phyloP scores from a whole-genome alignment of 2,797 vertebrate genomes.

The Dipus sagitta region DNA sequence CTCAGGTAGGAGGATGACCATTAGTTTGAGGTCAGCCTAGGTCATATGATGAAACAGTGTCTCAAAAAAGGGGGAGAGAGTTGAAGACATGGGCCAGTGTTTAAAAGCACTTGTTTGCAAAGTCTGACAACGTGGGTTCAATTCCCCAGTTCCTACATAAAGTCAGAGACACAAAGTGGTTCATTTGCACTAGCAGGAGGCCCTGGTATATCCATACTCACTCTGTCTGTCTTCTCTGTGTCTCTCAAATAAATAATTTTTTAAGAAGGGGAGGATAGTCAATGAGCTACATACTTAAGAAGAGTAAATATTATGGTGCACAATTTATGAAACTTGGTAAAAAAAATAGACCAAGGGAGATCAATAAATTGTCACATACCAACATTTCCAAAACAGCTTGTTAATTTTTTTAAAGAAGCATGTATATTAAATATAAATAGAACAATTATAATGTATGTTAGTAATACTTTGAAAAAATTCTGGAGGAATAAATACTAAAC shows the following conservation, averaged over 20 bases:
- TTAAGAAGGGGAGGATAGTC: background rate
- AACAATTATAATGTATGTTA: background rate
- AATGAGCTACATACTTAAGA: background rate
- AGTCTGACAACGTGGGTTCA: too few species aligned
- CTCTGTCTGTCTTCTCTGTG: too few species aligned
- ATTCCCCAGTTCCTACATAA: too few species aligned
- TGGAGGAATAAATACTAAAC: background rate
- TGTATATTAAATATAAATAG: conserved; percentile 51
- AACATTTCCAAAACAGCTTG: background rate
- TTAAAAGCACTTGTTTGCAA: too few species aligned
- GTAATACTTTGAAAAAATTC: background rate
- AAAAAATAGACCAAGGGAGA: conserved; percentile 52
- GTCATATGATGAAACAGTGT: background rate
- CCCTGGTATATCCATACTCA: too few species aligned
- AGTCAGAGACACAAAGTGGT: too few species aligned
- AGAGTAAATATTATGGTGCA: background rate
- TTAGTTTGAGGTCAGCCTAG: background rate
- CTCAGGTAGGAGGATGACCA: background rate
- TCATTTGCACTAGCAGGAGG: too few species aligned
- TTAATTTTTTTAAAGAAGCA: background rate
- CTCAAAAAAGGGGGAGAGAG: background rate
- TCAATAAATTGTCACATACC: background rate
- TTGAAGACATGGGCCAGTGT: too few species aligned
- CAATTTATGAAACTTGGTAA: conserved; percentile 2
- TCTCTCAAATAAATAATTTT: too few species aligned